These are phyloP conservation scores for Ardeotis arabs DNA, from an alignment of 2,113 vertebrate genomes.

Conservation along the genomic window DNA sequence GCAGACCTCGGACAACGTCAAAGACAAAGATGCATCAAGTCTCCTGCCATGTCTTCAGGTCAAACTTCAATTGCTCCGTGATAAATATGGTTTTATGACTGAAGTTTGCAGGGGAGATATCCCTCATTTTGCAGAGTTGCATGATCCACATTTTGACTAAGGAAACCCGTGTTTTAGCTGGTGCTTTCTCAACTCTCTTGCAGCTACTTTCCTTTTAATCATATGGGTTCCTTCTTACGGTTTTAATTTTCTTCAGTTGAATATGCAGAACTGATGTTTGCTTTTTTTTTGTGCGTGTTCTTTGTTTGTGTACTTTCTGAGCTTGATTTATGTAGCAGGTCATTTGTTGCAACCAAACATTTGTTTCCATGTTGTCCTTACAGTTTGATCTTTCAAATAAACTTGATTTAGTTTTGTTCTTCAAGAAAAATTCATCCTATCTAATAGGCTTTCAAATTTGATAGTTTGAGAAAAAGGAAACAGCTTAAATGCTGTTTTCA, in stretches of 20 bases:
- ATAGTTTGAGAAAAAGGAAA: background rate
- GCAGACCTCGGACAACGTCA: background rate
- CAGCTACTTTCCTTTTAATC: background rate
- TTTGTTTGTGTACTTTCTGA: background rate
- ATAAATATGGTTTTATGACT: background rate
- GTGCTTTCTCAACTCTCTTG: background rate
- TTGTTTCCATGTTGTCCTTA: background rate
- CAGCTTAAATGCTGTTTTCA: background rate
- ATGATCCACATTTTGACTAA: fast-evolving
- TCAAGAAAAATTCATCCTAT: background rate
- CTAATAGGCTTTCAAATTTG: background rate
- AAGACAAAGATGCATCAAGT: background rate
- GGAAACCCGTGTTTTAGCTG: background rate
- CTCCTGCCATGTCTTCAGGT: background rate
- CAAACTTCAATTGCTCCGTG: background rate
- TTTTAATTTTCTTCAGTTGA: background rate
- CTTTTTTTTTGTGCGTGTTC: background rate
- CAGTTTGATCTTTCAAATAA: conserved; percentile 6
- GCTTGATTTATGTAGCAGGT: background rate
- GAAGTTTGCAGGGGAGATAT: background rate
- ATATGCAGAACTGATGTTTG: background rate
- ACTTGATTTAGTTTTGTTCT: background rate
- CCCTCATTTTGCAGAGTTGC: background rate
- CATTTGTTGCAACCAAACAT: background rate
- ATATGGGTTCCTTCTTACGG: background rate